Percentiles rank a stretch among this genome's conserved stretches.
Evolutionary conservation across 2,797 vertebrate genomes (phyloP).

Genomic region (Eleutherodactylus coqui): DNA sequence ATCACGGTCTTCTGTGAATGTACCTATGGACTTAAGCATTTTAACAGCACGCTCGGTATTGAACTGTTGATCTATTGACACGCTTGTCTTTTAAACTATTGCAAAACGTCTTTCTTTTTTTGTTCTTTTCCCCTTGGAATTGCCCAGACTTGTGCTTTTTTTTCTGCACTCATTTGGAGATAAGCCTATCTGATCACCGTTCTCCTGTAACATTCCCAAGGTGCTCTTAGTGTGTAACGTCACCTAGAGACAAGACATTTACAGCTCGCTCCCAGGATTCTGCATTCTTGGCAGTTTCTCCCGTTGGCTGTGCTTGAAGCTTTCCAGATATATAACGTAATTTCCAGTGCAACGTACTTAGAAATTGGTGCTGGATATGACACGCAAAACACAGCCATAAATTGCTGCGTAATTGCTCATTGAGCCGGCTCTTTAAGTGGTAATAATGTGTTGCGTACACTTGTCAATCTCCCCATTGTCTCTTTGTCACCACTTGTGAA

Average conservation of each 20-base stretch:
- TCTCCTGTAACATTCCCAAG: constrained; percentile 18
- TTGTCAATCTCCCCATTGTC: constrained; percentile 43
- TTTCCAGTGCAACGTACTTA: neutral
- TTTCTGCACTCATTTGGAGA: constrained; percentile 35
- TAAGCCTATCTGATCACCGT: constrained; percentile 21
- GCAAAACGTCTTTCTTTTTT: no score
- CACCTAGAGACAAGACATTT: constrained; percentile 14
- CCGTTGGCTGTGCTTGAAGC: neutral
- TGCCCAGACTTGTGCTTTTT: neutral
- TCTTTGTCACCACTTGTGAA: constrained; percentile 29
- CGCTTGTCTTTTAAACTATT: neutral
- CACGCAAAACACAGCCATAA: neutral
- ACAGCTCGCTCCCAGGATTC: neutral
- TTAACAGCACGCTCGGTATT: neutral
- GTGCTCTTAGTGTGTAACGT: constrained; percentile 22
- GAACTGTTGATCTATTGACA: neutral
- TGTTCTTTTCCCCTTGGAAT: neutral
- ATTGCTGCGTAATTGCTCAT: constrained; percentile 23
- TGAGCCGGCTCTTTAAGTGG: constrained; percentile 25
- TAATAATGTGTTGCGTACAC: constrained; percentile 36
- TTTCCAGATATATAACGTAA: constrained; percentile 8
- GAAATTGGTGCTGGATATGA: neutral
- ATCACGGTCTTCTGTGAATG: no score
- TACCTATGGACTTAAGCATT: no score
- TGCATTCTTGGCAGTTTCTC: constrained; percentile 1